phyloP scores from a whole-genome alignment of 2,888 invertebrate genomes.

The Melanotus villosus region DNA sequence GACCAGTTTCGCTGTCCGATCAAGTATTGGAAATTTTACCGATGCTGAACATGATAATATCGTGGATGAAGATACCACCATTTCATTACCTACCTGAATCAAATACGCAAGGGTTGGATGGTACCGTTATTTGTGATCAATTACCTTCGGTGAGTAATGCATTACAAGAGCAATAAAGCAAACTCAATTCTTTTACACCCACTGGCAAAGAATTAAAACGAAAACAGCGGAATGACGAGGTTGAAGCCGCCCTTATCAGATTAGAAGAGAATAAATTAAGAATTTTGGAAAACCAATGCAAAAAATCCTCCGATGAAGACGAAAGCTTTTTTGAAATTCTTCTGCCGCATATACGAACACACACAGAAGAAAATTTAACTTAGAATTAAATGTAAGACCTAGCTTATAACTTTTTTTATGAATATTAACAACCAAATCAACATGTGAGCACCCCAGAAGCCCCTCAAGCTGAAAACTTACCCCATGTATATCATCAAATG shows the following conservation, averaged over 20 bases:
- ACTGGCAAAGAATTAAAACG: not conserved
- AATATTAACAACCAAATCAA: not conserved
- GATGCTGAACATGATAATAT: not conserved
- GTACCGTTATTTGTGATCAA: not conserved
- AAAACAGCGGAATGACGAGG: not conserved
- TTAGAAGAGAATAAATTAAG: not conserved
- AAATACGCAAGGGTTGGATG: not conserved
- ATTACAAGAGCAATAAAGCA: too few species aligned
- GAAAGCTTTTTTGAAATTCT: not conserved
- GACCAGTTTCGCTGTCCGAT: constrained; percentile 13
- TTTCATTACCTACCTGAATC: not conserved
- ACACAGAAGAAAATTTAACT: not conserved
- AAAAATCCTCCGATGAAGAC: not conserved
- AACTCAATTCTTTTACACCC: not conserved
- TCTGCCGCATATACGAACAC: not conserved
- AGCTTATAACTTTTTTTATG: constrained; percentile 9
- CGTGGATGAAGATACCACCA: not conserved
- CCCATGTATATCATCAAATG: not conserved
- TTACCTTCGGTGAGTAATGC: too few species aligned
- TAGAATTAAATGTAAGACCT: constrained; percentile 3
- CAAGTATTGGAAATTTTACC: constrained; percentile 14
- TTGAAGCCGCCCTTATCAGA: not conserved
- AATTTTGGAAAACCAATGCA: not conserved
- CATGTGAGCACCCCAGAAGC: not conserved
- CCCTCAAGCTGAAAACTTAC: not conserved